Evolutionary conservation across 2,113 vertebrate genomes (phyloP).

Genomic region (Oreochromis spilurus): DNA sequence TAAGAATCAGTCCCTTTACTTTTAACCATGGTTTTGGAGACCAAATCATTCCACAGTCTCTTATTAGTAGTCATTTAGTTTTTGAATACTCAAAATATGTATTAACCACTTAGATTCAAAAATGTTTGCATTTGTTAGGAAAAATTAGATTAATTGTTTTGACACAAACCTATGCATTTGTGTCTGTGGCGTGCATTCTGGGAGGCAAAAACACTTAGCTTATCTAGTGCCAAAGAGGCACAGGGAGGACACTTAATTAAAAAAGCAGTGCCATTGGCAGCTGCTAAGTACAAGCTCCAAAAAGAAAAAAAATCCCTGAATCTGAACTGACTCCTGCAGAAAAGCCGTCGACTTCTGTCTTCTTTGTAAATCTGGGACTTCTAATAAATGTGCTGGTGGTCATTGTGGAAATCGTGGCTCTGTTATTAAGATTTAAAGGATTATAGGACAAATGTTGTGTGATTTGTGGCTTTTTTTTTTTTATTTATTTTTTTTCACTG

Average conservation of each 20-base stretch:
- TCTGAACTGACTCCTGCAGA: not conserved
- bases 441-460: not conserved
- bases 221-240: slow-evolving; percentile 6
- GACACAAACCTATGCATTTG: not conserved
- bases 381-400: not conserved
- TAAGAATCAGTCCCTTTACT: not conserved
- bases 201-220: not conserved
- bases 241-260: not conserved
- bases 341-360: not conserved
- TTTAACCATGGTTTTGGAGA: not conserved
- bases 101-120: not conserved
- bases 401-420: not conserved
- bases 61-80: not conserved
- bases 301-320: not conserved
- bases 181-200: not conserved
- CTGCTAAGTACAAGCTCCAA: not conserved
- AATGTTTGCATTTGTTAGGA: not conserved
- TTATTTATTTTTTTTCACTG: not conserved
- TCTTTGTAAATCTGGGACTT: not conserved
- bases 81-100: not conserved
- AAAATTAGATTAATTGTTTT: not conserved
- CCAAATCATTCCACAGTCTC: not conserved
- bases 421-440: not conserved
- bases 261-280: not conserved
- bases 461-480: not conserved